Percentiles rank a stretch among this genome's conserved stretches.
Evolutionary conservation across 2,113 vertebrate species (phyloP).

Genomic region (Hippocampus guttulatus): DNA sequence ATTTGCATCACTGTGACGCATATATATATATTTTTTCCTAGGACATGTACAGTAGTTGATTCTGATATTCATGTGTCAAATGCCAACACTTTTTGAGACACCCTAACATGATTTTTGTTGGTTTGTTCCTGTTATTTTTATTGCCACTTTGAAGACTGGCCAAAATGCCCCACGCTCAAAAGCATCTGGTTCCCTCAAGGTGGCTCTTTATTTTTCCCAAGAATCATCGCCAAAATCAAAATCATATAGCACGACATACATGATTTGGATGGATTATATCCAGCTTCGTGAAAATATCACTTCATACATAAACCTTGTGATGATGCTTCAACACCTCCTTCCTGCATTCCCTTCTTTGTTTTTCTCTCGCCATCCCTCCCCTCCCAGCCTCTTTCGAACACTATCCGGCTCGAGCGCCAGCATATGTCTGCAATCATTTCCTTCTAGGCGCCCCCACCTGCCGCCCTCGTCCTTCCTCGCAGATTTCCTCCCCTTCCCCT

Average conservation of each 20-base stretch:
- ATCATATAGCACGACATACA: slow-evolving; percentile 40
- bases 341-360: slow-evolving; percentile 48
- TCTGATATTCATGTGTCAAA: too few species aligned
- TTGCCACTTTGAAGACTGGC: too few species aligned
- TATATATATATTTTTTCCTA: too few species aligned
- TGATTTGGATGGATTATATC: slow-evolving; percentile 76
- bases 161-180: neutral
- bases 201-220: neutral
- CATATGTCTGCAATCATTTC: slow-evolving; percentile 99
- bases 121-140: too few species aligned
- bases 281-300: slow-evolving; percentile 88
- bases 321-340: slow-evolving; percentile 78
- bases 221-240: neutral
- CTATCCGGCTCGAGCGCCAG: slow-evolving; percentile 89
- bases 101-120: too few species aligned
- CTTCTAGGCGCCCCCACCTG: slow-evolving; percentile 69
- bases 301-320: slow-evolving; percentile 87
- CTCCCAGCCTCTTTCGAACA: slow-evolving; percentile 83
- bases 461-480: slow-evolving; percentile 48
- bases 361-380: slow-evolving; percentile 71
- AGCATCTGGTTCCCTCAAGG: neutral
- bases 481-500: slow-evolving; percentile 52
- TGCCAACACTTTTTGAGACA: too few species aligned
- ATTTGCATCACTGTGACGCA: too few species aligned
- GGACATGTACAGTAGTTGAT: too few species aligned